These are phyloP conservation scores for Hippocampus comes DNA, from an alignment of 2,113 vertebrate species.

Conservation along the genomic window DNA sequence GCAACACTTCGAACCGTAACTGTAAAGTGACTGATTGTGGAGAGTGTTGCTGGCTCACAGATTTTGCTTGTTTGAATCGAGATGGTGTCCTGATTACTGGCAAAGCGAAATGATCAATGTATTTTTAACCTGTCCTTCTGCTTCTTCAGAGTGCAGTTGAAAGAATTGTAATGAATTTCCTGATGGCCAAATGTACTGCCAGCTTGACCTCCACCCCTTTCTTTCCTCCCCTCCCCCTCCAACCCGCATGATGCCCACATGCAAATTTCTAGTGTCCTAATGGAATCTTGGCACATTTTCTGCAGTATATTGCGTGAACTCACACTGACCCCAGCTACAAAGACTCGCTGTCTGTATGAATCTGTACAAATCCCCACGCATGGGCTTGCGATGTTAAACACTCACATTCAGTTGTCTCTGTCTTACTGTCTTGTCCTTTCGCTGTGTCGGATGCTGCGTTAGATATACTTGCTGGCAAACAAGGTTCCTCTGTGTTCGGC, in stretches of 20 bases:
- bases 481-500: constrained; percentile 93
- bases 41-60: not conserved
- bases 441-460: constrained; percentile 63
- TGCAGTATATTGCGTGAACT: constrained; percentile 12
- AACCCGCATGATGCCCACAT: constrained; percentile 45
- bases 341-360: constrained; percentile 22
- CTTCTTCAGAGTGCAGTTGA: not conserved
- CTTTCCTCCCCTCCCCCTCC: not conserved
- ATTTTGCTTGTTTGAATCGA: constrained; percentile 15
- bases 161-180: constrained; percentile 11
- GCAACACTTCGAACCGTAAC: not conserved
- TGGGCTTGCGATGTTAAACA: constrained; percentile 50
- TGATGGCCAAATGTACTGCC: not conserved
- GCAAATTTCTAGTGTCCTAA: constrained; percentile 18
- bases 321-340: not conserved
- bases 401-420: constrained; percentile 61
- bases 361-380: constrained; percentile 42
- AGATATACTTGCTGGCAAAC: constrained; percentile 92
- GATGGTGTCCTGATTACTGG: not conserved
- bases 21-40: not conserved
- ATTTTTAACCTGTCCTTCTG: constrained; percentile 9
- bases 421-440: constrained; percentile 64
- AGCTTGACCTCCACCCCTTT: not conserved
- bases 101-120: not conserved
- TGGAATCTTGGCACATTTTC: not conserved